Conservation (phyloP, 1,140 invertebrate species). For the Drosophila bipectinata region DNA sequence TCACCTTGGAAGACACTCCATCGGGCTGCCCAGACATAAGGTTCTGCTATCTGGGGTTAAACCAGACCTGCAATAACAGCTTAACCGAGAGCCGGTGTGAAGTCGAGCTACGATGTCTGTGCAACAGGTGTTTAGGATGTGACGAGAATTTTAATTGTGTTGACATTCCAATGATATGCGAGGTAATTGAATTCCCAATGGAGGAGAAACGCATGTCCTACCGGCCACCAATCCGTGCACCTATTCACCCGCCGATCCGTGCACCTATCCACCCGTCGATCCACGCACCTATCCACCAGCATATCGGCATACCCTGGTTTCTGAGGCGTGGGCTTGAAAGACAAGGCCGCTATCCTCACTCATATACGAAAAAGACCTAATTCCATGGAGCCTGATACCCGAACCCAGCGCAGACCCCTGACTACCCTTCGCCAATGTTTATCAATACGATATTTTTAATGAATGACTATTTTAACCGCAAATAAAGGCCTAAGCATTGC, state of each 20-base stretch:
- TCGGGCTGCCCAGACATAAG: background rate
- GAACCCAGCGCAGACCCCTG: background rate
- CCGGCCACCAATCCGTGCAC: background rate
- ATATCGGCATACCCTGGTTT: constrained; percentile 10
- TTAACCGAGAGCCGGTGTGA: constrained; percentile 19
- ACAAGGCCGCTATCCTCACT: background rate
- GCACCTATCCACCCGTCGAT: background rate
- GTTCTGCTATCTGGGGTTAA: constrained; percentile 13
- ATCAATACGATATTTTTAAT: background rate
- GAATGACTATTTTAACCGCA: constrained; percentile 14
- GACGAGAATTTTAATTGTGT: constrained; percentile 1
- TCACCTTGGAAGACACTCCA: background rate
- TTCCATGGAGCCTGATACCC: background rate
- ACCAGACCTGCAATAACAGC: constrained; percentile 5
- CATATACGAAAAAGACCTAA: background rate
- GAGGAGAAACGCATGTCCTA: background rate
- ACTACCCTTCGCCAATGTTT: background rate
- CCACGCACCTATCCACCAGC: background rate
- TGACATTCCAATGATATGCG: no score
- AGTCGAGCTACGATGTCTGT: constrained; percentile 5
- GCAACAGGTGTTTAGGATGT: constrained; percentile 17
- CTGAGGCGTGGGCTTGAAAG: constrained; percentile 14
- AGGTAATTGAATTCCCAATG: no score
- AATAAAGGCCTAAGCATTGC: constrained; percentile 13
- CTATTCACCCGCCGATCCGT: background rate